These are phyloP conservation scores for Cheilosia vernalis DNA, from an alignment of 2,888 invertebrate genomes.

Conservation along the genomic window DNA sequence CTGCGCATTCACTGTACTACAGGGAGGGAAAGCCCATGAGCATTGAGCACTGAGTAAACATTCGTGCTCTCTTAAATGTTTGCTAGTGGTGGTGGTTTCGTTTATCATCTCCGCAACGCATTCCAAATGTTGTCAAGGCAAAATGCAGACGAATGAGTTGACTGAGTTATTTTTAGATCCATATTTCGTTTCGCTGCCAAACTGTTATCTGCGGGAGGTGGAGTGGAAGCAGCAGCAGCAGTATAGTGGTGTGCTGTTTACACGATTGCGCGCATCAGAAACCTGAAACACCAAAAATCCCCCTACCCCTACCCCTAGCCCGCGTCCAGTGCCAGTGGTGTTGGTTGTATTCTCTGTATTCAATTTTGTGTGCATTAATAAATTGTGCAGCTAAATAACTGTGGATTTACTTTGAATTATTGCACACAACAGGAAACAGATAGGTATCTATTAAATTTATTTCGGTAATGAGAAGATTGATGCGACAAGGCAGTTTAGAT, in stretches of 20 bases:
- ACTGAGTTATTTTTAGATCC: slow-evolving; percentile 28
- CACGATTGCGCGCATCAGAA: slow-evolving; percentile 53
- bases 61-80: slow-evolving; percentile 41
- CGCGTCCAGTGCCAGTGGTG: no score
- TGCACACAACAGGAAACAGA: no score
- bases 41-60: background rate
- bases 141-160: background rate
- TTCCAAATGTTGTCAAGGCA: background rate
- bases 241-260: slow-evolving; percentile 2
- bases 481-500: no score
- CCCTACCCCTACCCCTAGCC: background rate
- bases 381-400: no score
- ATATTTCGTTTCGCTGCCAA: background rate
- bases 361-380: background rate
- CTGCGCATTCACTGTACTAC: background rate
- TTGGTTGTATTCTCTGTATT: background rate
- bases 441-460: no score
- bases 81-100: background rate
- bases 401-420: no score
- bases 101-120: slow-evolving; percentile 58
- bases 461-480: no score
- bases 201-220: background rate
- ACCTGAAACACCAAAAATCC: background rate
- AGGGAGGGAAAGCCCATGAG: slow-evolving; percentile 2
- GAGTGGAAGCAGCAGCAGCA: background rate